Percentiles rank a stretch among this genome's conserved stretches.
Conservation (phyloP, 2,888 invertebrate species). For the Mythimna lalbum region DNA sequence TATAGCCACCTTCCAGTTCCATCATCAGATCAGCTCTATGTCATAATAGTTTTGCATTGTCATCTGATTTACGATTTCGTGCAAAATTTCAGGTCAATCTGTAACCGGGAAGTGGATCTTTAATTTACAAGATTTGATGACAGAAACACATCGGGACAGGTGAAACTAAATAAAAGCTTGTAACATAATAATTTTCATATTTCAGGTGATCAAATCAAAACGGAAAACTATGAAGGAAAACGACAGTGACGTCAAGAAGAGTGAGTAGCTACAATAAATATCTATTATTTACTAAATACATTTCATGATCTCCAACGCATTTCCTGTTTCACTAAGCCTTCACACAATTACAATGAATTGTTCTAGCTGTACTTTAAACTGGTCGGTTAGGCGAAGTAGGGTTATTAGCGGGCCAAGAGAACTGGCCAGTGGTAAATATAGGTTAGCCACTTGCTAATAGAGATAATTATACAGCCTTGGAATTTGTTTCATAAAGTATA, state of each 20-base stretch:
- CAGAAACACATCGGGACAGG: no score
- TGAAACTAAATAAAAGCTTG: no score
- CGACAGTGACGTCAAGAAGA: constrained; percentile 2
- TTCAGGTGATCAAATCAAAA: constrained; percentile 56
- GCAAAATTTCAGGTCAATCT: no score
- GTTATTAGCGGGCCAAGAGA: constrained; percentile 20
- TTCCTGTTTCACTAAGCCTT: not conserved
- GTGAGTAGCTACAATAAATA: constrained; percentile 38
- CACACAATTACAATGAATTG: constrained; percentile 10
- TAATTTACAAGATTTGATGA: no score
- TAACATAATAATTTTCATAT: constrained; percentile 7
- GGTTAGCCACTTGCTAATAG: constrained; percentile 24
- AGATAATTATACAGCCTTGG: constrained; percentile 33
- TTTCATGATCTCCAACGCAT: not conserved
- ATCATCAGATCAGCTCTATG: no score
- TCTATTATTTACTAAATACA: not conserved
- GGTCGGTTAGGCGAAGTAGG: constrained; percentile 1
- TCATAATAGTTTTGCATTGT: no score
- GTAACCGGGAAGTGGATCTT: no score
- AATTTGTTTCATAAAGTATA: not conserved
- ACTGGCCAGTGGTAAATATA: constrained; percentile 11
- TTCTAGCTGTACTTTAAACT: constrained; percentile 4
- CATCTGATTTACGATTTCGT: no score
- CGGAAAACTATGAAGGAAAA: constrained; percentile 30
- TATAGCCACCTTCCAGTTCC: no score